A percentile compares a stretch with the other conserved stretches of the same genome.
Conservation (phyloP, 2,797 vertebrate genomes). For the Neosalanx taihuensis region DNA sequence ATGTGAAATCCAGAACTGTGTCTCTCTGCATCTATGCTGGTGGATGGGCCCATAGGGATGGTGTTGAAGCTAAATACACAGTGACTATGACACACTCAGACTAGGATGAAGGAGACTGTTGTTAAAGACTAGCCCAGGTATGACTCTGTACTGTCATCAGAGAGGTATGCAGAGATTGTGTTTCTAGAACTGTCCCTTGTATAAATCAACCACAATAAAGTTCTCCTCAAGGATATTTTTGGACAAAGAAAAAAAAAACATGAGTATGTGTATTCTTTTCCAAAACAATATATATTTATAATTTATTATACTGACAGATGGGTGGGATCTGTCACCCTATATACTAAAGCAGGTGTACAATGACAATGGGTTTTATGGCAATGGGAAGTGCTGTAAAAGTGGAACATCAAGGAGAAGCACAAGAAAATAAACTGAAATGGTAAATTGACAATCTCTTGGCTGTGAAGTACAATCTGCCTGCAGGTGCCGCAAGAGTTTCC, state of each 20-base stretch:
- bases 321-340: not conserved
- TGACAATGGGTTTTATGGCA: no score
- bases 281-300: not conserved
- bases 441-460: no score
- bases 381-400: no score
- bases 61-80: not conserved
- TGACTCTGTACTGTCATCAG: slow-evolving; percentile 3
- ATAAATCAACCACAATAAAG: slow-evolving; percentile 29
- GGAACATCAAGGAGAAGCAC: no score
- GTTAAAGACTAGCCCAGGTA: slow-evolving; percentile 4
- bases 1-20: slow-evolving; percentile 11
- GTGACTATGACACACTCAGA: not conserved
- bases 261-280: not conserved
- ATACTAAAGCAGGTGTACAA: not conserved
- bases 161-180: not conserved
- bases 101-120: slow-evolving; percentile 11
- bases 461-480: not conserved
- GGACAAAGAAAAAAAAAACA: not conserved
- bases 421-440: no score
- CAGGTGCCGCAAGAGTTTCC: no score
- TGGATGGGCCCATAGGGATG: not conserved
- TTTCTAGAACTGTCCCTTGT: slow-evolving; percentile 3
- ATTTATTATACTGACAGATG: not conserved
- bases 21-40: not conserved
- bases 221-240: slow-evolving; percentile 14